These are phyloP conservation scores for Paelopatides confundens DNA, from an alignment of 53 echinoderm and acorn worm species.

Conservation along the genomic window DNA sequence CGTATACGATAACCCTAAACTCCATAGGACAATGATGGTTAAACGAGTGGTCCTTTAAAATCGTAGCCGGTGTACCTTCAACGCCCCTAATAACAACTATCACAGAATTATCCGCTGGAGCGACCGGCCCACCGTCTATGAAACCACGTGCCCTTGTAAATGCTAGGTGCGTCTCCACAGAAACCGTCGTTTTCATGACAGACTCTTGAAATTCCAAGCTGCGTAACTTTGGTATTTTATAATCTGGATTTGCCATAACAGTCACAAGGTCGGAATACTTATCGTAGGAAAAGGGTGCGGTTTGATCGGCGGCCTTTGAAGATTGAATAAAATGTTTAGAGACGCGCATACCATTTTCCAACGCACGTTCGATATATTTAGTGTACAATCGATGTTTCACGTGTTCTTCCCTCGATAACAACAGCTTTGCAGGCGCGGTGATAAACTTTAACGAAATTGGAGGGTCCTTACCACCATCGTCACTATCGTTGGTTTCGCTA, in stretches of 20 bases:
- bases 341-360: background rate
- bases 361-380: background rate
- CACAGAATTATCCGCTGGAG: background rate
- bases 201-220: background rate
- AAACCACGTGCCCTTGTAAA: background rate
- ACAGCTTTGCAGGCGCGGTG: background rate
- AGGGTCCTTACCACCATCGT: background rate
- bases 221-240: background rate
- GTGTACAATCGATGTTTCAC: background rate
- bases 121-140: background rate
- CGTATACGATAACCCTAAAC: background rate
- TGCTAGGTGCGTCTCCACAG: background rate
- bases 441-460: background rate
- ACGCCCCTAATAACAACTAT: background rate
- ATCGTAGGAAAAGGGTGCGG: background rate
- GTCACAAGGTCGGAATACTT: background rate
- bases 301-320: background rate
- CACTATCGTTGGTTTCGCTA: background rate
- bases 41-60: background rate
- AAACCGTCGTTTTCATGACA: background rate
- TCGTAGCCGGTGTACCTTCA: background rate
- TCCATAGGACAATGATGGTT: background rate
- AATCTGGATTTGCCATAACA: background rate
- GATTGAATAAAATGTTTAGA: background rate
- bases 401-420: background rate